phyloP scores from a whole-genome alignment of 2,888 invertebrate species.

The Spilosoma lubricipeda region DNA sequence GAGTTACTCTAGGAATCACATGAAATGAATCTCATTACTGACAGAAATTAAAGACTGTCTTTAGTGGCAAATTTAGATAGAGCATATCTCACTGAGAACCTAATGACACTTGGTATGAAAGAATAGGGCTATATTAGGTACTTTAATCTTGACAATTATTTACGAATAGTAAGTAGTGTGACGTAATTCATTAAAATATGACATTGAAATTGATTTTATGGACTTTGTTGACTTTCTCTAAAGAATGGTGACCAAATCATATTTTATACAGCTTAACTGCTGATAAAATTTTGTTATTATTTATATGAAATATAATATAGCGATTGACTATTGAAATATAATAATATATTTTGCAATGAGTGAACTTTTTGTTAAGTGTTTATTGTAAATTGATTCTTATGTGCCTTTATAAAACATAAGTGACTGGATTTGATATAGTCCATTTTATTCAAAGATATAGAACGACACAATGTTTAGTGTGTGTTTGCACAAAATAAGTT shows the following conservation, averaged over 20 bases:
- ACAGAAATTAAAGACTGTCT: slow-evolving; percentile 67
- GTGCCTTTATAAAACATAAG: slow-evolving; percentile 80
- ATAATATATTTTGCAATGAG: slow-evolving; percentile 68
- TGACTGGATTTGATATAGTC: slow-evolving; percentile 82
- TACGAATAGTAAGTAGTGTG: slow-evolving; percentile 40
- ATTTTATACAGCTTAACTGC: slow-evolving; percentile 50
- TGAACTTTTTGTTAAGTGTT: slow-evolving; percentile 67
- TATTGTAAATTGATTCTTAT: slow-evolving; percentile 82
- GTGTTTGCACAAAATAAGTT: slow-evolving; percentile 82
- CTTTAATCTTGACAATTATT: slow-evolving; percentile 37
- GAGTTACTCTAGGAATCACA: slow-evolving; percentile 47
- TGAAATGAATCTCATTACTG: slow-evolving; percentile 61
- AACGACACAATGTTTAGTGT: slow-evolving; percentile 74
- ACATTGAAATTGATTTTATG: slow-evolving; percentile 42
- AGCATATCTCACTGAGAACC: slow-evolving; percentile 58
- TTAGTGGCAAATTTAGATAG: slow-evolving; percentile 69
- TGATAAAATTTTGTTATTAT: slow-evolving; percentile 43
- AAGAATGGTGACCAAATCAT: slow-evolving; percentile 41
- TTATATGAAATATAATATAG: slow-evolving; percentile 27
- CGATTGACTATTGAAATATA: slow-evolving; percentile 44
- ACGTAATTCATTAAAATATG: slow-evolving; percentile 41
- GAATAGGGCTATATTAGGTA: slow-evolving; percentile 34
- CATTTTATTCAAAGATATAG: slow-evolving; percentile 69
- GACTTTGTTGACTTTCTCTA: slow-evolving; percentile 49
- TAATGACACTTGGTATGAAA: slow-evolving; percentile 39